Conservation (phyloP, 2,113 vertebrate species). For the Prunella fulvescens region DNA sequence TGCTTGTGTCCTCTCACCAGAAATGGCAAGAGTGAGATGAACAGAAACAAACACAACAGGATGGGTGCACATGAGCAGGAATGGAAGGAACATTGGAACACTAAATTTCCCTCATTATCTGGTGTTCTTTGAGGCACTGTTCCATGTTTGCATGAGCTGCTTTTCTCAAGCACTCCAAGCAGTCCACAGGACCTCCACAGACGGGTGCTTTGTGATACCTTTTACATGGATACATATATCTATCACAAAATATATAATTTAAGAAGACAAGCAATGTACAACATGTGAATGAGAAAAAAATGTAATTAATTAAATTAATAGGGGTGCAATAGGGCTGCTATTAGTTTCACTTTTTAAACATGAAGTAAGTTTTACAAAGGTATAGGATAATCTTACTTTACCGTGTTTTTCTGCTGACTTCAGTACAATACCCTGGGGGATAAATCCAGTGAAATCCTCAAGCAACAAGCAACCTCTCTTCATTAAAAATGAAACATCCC, state of each 20-base stretch:
- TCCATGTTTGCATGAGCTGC: background rate
- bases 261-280: background rate
- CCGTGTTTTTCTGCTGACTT: background rate
- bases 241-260: background rate
- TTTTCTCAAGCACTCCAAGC: background rate
- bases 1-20: background rate
- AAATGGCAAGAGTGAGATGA: background rate
- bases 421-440: background rate
- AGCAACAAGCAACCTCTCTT: background rate
- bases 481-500: constrained; percentile 1
- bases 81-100: background rate
- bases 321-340: background rate
- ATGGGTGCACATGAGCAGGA: background rate
- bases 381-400: background rate
- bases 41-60: background rate
- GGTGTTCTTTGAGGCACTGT: background rate
- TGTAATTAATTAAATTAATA: background rate
- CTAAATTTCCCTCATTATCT: background rate
- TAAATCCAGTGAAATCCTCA: background rate
- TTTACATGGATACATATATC: background rate
- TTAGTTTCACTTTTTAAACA: background rate
- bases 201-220: background rate
- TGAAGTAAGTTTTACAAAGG: background rate
- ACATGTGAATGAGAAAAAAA: background rate
- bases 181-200: background rate